A percentile compares a stretch with the other conserved stretches of the same genome.
Conservation (phyloP, 1,140 invertebrate species). For the Drosophila baimaii region DNA sequence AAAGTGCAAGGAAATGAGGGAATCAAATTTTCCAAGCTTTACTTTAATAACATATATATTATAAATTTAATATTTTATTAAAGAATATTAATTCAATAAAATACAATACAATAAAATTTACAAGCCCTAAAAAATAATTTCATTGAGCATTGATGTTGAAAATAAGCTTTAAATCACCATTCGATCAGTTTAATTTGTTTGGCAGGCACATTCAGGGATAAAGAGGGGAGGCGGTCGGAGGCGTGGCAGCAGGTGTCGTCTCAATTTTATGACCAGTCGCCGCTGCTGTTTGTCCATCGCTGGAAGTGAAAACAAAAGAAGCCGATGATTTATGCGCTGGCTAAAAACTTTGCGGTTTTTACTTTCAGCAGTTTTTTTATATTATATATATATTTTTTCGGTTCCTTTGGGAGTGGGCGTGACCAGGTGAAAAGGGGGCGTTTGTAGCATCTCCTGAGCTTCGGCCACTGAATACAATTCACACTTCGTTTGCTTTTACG, state of each 20-base stretch:
- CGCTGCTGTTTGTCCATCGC: slow-evolving; percentile 42
- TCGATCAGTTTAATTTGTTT: slow-evolving; percentile 1
- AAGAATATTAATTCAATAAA: too few species aligned
- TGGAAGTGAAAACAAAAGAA: slow-evolving; percentile 50
- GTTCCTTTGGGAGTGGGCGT: slow-evolving; percentile 24
- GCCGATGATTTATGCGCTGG: slow-evolving; percentile 43
- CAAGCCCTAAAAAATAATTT: too few species aligned
- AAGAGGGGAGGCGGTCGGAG: slow-evolving; percentile 9
- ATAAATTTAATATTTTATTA: background rate
- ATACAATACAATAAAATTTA: too few species aligned
- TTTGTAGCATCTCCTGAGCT: background rate
- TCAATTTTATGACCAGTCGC: slow-evolving; percentile 50
- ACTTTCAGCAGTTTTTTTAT: slow-evolving; percentile 4
- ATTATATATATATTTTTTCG: background rate
- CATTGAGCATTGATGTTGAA: too few species aligned
- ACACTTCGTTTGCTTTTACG: slow-evolving; percentile 2
- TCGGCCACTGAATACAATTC: background rate
- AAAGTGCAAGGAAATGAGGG: background rate
- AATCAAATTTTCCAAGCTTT: background rate
- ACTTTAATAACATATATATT: background rate
- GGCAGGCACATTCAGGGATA: too few species aligned
- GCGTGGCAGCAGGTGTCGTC: slow-evolving; percentile 28
- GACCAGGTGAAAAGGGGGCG: slow-evolving; percentile 24
- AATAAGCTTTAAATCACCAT: slow-evolving; percentile 6
- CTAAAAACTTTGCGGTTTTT: slow-evolving; percentile 45